Evolutionary conservation across 1,140 invertebrate genomes (phyloP).

Genomic region (Episyrphus balteatus): DNA sequence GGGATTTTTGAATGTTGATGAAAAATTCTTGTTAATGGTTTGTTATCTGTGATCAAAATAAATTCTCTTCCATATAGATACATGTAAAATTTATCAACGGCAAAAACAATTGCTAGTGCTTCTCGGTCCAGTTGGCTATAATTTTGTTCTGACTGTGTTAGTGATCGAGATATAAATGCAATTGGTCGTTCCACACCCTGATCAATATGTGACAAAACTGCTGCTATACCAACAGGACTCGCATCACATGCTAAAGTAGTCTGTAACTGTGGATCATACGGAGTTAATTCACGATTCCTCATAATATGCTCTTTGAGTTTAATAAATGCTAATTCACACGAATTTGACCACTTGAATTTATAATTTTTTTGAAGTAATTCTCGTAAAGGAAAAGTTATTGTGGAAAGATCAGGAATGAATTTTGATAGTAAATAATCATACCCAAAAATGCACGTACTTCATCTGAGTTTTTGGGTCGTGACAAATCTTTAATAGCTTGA

Average conservation of each 20-base stretch:
- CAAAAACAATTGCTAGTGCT: slow-evolving; percentile 40
- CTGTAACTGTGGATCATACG: slow-evolving; percentile 28
- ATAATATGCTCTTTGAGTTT: slow-evolving; percentile 6
- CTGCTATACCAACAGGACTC: background rate
- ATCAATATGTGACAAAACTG: background rate
- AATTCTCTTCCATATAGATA: slow-evolving; percentile 34
- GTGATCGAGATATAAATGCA: background rate
- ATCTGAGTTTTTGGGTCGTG: background rate
- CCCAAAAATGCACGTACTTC: background rate
- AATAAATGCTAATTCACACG: background rate
- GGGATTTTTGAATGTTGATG: background rate
- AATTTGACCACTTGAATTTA: background rate
- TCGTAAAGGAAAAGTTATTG: background rate
- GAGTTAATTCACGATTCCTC: slow-evolving; percentile 18
- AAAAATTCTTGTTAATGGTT: slow-evolving; percentile 4
- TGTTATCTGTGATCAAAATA: slow-evolving; percentile 11
- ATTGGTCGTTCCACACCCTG: background rate
- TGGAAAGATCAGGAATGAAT: no score
- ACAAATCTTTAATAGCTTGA: no score
- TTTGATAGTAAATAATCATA: background rate
- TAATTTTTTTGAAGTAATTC: background rate
- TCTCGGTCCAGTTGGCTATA: slow-evolving; percentile 39
- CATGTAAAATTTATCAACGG: slow-evolving; percentile 41
- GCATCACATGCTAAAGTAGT: slow-evolving; percentile 23
- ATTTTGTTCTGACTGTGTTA: slow-evolving; percentile 1